phyloP scores from a whole-genome alignment of 2,113 vertebrate genomes.

The Vombatus ursinus region DNA sequence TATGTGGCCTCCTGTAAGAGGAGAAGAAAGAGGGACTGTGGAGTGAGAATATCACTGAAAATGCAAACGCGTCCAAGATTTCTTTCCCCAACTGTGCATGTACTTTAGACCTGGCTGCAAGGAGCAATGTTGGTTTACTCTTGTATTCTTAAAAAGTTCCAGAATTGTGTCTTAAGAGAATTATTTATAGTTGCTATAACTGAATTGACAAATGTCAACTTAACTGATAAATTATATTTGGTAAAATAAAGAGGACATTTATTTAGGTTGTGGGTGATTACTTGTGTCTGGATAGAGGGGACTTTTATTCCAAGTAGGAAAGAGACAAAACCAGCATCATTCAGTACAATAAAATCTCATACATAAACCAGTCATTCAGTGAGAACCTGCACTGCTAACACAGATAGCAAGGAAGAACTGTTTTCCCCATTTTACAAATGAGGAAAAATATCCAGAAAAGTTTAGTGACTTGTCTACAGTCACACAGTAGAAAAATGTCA shows the following conservation, averaged over 20 bases:
- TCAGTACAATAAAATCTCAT: neutral
- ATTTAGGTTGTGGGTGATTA: slow-evolving; percentile 80
- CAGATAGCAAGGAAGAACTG: neutral
- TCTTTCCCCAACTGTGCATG: slow-evolving; percentile 70
- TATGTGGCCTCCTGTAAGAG: neutral
- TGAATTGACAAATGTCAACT: slow-evolving; percentile 83
- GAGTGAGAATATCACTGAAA: slow-evolving; percentile 30
- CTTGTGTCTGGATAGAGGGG: neutral
- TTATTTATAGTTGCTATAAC: slow-evolving; percentile 87
- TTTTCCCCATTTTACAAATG: neutral
- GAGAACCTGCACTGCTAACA: neutral
- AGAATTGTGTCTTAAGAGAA: slow-evolving; percentile 80
- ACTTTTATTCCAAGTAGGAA: neutral
- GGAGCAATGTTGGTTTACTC: slow-evolving; percentile 81
- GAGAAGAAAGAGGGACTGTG: slow-evolving; percentile 15
- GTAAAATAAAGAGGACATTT: slow-evolving; percentile 88
- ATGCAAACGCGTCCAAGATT: slow-evolving; percentile 18
- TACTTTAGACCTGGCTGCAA: slow-evolving; percentile 77
- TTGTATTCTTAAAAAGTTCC: slow-evolving; percentile 77
- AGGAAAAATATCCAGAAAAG: neutral
- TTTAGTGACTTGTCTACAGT: neutral
- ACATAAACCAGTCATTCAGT: neutral
- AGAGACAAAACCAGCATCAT: neutral
- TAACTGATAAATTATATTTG: slow-evolving; percentile 89
- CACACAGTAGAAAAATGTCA: neutral